A percentile compares a stretch with the other conserved stretches of the same genome.
Conservation (phyloP, 2,888 invertebrate species). For the Rhyacophila evoluta region DNA sequence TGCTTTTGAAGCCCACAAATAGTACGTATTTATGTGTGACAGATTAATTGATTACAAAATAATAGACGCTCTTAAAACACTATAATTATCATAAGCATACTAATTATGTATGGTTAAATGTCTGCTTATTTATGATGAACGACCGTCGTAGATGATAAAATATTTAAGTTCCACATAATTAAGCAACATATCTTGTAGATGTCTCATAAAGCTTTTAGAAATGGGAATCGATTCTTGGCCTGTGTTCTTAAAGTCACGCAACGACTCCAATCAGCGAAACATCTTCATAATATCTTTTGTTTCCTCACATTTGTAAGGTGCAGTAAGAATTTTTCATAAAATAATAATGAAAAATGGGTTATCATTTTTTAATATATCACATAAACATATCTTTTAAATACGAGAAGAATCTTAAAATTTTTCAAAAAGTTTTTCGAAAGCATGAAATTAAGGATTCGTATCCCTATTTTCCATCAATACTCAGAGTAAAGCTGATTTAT, state of each 20-base stretch:
- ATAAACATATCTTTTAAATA: too few species aligned
- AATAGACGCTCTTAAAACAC: neutral
- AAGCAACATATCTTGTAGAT: slow-evolving; percentile 41
- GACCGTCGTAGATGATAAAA: neutral
- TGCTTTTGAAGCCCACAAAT: too few species aligned
- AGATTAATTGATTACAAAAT: too few species aligned
- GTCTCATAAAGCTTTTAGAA: slow-evolving; percentile 45
- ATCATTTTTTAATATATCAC: too few species aligned
- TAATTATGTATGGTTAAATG: neutral
- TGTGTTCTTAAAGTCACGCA: slow-evolving; percentile 44
- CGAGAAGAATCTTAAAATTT: too few species aligned
- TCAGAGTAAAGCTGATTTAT: too few species aligned
- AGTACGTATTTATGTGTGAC: too few species aligned
- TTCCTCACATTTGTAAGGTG: slow-evolving; percentile 25
- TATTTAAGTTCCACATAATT: slow-evolving; percentile 23
- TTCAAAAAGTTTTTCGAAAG: too few species aligned
- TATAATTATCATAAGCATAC: neutral
- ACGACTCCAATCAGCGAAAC: slow-evolving; percentile 48
- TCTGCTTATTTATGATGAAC: neutral
- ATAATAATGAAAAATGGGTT: too few species aligned
- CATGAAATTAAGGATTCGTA: too few species aligned
- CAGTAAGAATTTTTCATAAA: neutral
- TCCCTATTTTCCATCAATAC: too few species aligned
- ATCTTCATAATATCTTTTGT: slow-evolving; percentile 49
- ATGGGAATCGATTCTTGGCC: slow-evolving; percentile 21